These are phyloP conservation scores for Chaetodon trifascialis DNA, from an alignment of 2,113 vertebrate species.

Conservation along the genomic window DNA sequence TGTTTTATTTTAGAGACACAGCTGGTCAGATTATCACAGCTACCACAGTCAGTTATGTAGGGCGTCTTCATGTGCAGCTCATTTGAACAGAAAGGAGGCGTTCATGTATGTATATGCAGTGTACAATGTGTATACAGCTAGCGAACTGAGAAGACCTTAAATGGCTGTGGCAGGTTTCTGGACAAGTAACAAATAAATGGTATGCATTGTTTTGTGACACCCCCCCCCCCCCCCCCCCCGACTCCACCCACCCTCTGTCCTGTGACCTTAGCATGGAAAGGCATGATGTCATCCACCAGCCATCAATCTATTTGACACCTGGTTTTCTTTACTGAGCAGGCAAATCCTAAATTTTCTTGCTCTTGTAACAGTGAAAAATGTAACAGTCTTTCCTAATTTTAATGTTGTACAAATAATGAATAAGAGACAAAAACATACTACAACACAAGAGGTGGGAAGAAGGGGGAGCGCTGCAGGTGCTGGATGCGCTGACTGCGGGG, in stretches of 20 bases:
- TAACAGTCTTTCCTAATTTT: neutral
- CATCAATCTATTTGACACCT: slow-evolving; percentile 2
- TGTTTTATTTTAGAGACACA: slow-evolving; percentile 2
- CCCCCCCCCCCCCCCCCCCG: neutral
- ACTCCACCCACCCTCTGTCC: neutral
- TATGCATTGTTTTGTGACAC: neutral
- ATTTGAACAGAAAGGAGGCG: neutral
- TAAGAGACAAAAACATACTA: neutral
- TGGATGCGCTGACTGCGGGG: slow-evolving; percentile 17
- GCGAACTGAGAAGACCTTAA: neutral
- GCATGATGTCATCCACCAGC: slow-evolving; percentile 5
- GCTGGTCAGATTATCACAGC: neutral
- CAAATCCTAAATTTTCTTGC: neutral
- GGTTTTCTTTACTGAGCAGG: neutral
- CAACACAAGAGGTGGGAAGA: neutral
- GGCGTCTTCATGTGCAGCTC: neutral
- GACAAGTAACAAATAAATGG: neutral
- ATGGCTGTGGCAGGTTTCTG: neutral
- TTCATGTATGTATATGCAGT: neutral
- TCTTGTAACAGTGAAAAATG: neutral
- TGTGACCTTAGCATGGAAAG: neutral
- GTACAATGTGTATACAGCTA: neutral
- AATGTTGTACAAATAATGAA: neutral
- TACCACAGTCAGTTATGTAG: neutral
- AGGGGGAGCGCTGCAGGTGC: slow-evolving; percentile 24